Evolutionary conservation across 2,113 vertebrate species (phyloP).

Genomic region (Microtus ochrogaster): DNA sequence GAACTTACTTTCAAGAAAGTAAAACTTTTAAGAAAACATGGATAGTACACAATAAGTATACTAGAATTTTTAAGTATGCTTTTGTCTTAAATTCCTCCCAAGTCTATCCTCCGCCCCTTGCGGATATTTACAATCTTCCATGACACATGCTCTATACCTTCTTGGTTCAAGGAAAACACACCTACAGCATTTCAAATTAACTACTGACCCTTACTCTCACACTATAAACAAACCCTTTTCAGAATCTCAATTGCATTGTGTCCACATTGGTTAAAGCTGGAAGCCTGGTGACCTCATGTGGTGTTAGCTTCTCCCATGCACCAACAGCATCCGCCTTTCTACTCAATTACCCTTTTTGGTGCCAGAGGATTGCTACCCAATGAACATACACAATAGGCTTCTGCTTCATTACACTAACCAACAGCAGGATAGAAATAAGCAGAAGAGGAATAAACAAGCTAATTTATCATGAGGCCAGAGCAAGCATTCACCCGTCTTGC

Average conservation of each 20-base stretch:
- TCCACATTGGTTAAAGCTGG: conserved; percentile 90
- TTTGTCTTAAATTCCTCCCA: conserved; percentile 57
- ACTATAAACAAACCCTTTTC: conserved; percentile 86
- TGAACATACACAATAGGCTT: conserved; percentile 93
- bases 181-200: conserved; percentile 85
- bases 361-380: conserved; percentile 87
- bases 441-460: conserved; percentile 92
- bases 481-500: conserved; percentile 76
- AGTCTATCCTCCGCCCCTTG: conserved; percentile 73
- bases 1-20: conserved; percentile 31
- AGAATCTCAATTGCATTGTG: conserved; percentile 88
- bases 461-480: conserved; percentile 90
- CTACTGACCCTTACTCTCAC: conserved; percentile 82
- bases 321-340: conserved; percentile 91
- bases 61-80: conserved; percentile 20
- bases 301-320: conserved; percentile 92
- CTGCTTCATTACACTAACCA: conserved; percentile 96
- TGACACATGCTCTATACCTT: conserved; percentile 69
- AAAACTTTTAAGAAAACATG: conserved; percentile 25
- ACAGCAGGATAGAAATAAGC: conserved; percentile 88
- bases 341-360: conserved; percentile 94
- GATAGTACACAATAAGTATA: conserved; percentile 33
- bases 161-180: conserved; percentile 81
- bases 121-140: conserved; percentile 79
- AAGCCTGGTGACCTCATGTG: conserved; percentile 90